These are phyloP conservation scores for Phortica variegata DNA, from an alignment of 1,140 invertebrate genomes.

Conservation along the genomic window DNA sequence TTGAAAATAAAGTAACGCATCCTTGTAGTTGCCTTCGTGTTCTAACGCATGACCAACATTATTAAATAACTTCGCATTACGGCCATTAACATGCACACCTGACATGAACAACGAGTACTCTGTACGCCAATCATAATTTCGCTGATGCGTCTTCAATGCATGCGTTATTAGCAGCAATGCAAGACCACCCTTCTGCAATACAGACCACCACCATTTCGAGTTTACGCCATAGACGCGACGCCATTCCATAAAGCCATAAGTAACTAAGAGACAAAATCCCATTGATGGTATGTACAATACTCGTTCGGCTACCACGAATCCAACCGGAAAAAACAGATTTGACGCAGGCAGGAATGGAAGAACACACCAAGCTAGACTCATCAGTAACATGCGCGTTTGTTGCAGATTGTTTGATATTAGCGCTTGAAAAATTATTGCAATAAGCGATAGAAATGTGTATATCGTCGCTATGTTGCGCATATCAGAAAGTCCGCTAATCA, in stretches of 20 bases:
- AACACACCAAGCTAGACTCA: conserved; percentile 82
- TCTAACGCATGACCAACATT: conserved; percentile 96
- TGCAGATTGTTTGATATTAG: conserved; percentile 31
- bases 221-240: background rate
- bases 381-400: conserved; percentile 74
- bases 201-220: conserved; percentile 52
- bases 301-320: conserved; percentile 95
- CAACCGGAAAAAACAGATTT: conserved; percentile 96
- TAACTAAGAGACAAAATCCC: conserved; percentile 93
- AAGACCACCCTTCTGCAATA: conserved; percentile 64
- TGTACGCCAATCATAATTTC: conserved; percentile 90
- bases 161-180: conserved; percentile 72
- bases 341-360: conserved; percentile 94
- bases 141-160: conserved; percentile 76
- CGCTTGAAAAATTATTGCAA: conserved; percentile 30
- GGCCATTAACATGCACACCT: conserved; percentile 84
- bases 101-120: conserved; percentile 94
- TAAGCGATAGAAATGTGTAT: conserved; percentile 69
- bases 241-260: conserved; percentile 70
- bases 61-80: conserved; percentile 95
- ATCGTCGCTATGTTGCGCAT: conserved; percentile 82
- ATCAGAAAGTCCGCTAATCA: conserved; percentile 79
- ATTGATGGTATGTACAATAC: conserved; percentile 96
- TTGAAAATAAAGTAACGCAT: conserved; percentile 88
- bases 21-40: conserved; percentile 76